A percentile compares a stretch with the other conserved stretches of the same genome.
These are phyloP conservation scores for Siniperca undulata DNA, from an alignment of 2,797 vertebrate species.

Conservation along the genomic window DNA sequence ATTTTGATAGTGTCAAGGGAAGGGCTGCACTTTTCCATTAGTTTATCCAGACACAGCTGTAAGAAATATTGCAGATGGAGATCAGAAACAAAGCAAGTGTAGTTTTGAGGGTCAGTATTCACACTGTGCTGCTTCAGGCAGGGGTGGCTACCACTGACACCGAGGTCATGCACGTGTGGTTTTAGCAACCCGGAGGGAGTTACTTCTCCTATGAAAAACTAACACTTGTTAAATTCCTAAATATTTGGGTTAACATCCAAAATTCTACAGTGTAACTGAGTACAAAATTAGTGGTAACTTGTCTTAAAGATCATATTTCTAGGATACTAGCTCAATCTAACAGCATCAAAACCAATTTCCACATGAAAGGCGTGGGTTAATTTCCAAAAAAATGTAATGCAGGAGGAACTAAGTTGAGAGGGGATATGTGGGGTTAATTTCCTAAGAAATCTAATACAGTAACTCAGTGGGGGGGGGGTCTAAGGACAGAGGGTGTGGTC, in stretches of 20 bases:
- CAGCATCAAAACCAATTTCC: no score
- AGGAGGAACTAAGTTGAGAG: background rate
- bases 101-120: background rate
- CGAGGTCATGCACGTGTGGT: background rate
- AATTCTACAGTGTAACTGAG: no score
- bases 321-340: background rate
- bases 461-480: no score
- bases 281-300: no score
- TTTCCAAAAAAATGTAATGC: background rate
- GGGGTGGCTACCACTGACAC: background rate
- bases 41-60: slow-evolving; percentile 89
- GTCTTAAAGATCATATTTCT: no score
- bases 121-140: background rate
- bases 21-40: slow-evolving; percentile 88
- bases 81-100: background rate
- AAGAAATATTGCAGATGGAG: slow-evolving; percentile 23
- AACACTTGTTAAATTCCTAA: no score
- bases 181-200: no score
- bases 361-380: background rate
- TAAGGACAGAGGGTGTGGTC: no score
- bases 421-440: background rate
- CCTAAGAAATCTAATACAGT: no score
- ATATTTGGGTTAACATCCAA: no score
- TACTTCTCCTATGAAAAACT: background rate
- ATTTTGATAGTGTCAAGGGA: slow-evolving; percentile 95